Percentiles rank a stretch among this genome's conserved stretches.
phyloP scores from a whole-genome alignment of 2,113 vertebrate species.

The Odontophorus gujanensis region DNA sequence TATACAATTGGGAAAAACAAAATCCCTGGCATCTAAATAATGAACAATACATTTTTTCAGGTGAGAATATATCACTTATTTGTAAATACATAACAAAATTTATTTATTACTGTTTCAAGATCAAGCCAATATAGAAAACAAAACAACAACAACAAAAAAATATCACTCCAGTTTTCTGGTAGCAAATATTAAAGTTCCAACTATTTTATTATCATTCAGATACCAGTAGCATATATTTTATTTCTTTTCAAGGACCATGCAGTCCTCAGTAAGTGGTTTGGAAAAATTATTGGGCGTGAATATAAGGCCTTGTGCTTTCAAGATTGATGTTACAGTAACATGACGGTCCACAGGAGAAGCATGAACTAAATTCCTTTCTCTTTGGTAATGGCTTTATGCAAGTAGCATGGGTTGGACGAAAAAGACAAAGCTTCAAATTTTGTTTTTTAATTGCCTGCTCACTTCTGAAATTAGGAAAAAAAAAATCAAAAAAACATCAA shows the following conservation, averaged over 20 bases:
- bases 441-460: neutral
- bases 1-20: neutral
- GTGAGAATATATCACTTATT: neutral
- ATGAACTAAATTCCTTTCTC: neutral
- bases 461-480: neutral
- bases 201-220: neutral
- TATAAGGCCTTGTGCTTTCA: neutral
- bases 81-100: neutral
- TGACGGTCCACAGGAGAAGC: neutral
- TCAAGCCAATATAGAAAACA: neutral
- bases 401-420: neutral
- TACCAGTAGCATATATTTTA: neutral
- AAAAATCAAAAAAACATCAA: neutral
- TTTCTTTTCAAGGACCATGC: neutral
- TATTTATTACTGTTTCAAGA: neutral
- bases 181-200: neutral
- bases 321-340: neutral
- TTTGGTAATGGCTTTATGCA: neutral
- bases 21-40: neutral
- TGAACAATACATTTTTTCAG: neutral
- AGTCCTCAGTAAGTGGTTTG: neutral
- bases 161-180: neutral
- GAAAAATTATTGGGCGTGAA: neutral
- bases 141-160: neutral
- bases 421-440: neutral